A percentile compares a stretch with the other conserved stretches of the same genome.
phyloP scores from a whole-genome alignment of 1,140 invertebrate genomes.

The Chrysoperla carnea region DNA sequence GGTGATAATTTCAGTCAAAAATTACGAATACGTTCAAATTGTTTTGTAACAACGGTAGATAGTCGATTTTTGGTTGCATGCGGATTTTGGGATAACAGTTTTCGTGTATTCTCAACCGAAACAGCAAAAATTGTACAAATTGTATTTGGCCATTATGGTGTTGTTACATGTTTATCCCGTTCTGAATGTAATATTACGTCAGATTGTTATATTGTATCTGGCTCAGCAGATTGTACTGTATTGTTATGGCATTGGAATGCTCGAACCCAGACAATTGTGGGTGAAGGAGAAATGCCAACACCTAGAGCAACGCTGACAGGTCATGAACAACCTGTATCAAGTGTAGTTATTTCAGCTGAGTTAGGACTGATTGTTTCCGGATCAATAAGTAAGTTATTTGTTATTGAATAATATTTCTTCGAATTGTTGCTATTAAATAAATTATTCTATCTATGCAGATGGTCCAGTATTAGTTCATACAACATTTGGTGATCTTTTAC shows the following conservation, averaged over 20 bases:
- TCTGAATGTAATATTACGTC: constrained; percentile 97
- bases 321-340: constrained; percentile 87
- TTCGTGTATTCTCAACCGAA: constrained; percentile 93
- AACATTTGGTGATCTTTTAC: constrained; percentile 91
- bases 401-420: no score
- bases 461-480: constrained; percentile 95
- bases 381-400: constrained; percentile 62
- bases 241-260: constrained; percentile 98
- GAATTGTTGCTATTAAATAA: neutral
- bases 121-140: constrained; percentile 96
- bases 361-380: constrained; percentile 94
- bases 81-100: constrained; percentile 99
- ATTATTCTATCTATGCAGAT: constrained; percentile 33
- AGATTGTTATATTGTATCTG: constrained; percentile 96
- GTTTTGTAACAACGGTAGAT: constrained; percentile 95
- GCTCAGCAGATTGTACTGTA: constrained; percentile 94
- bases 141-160: constrained; percentile 95
- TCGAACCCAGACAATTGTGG: constrained; percentile 86
- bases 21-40: constrained; percentile 78
- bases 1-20: constrained; percentile 96
- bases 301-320: constrained; percentile 92
- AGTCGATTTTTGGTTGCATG: constrained; percentile 93
- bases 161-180: constrained; percentile 90
- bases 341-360: constrained; percentile 92
- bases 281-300: constrained; percentile 85